Evolutionary conservation across 2,113 vertebrate genomes (phyloP).

Genomic region (Podocnemis expansa): DNA sequence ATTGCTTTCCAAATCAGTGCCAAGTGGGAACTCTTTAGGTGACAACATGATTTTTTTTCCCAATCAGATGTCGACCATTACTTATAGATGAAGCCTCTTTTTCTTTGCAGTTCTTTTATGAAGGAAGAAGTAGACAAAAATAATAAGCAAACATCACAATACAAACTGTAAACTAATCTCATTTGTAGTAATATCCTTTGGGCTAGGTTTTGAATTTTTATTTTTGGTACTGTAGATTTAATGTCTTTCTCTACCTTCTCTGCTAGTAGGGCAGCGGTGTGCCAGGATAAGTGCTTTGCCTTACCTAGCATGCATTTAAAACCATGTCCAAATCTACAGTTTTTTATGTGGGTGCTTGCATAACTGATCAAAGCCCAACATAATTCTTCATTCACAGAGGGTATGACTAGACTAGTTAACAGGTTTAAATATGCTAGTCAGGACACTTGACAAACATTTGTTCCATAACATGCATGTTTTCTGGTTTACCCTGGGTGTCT

Average conservation of each 20-base stretch:
- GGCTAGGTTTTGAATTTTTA: background rate
- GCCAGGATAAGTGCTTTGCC: background rate
- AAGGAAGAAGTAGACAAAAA: background rate
- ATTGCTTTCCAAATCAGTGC: background rate
- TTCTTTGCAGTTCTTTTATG: background rate
- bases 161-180: background rate
- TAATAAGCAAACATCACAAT: background rate
- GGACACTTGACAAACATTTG: too few species aligned
- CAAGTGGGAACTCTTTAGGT: background rate
- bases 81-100: background rate
- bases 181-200: constrained; percentile 30
- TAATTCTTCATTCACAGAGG: background rate
- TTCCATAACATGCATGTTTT: too few species aligned
- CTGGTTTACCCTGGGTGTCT: too few species aligned
- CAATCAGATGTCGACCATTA: background rate
- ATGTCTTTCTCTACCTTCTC: background rate
- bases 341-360: background rate
- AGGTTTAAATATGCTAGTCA: too few species aligned
- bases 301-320: background rate
- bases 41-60: background rate
- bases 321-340: background rate
- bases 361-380: background rate
- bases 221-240: background rate
- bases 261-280: background rate
- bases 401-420: background rate